Percentiles rank a stretch among this genome's conserved stretches.
phyloP scores from a whole-genome alignment of 2,888 invertebrate species.

The Drosophila subsilvestris region DNA sequence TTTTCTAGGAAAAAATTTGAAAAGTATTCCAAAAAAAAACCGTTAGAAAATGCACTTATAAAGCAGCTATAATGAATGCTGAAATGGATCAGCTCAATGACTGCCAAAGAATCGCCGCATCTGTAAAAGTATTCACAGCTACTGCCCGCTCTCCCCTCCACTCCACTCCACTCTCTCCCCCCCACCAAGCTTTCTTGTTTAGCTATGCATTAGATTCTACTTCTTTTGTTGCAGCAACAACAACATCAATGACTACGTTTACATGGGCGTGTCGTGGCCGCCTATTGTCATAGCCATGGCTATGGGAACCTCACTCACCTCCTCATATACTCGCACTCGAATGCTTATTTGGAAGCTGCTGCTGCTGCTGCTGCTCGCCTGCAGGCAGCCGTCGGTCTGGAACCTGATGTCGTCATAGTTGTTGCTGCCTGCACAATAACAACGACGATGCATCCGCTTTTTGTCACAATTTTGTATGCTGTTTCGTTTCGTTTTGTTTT shows the following conservation, averaged over 20 bases:
- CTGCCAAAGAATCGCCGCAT: background rate
- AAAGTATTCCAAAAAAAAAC: too few relatives aligned
- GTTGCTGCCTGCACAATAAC: conserved; percentile 57
- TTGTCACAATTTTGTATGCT: conserved; percentile 8
- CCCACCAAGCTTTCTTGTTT: conserved; percentile 41
- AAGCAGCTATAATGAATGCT: too few relatives aligned
- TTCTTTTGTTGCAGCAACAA: conserved; percentile 42
- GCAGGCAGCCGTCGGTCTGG: conserved; percentile 20
- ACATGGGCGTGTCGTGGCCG: conserved; percentile 44
- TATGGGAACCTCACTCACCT: conserved; percentile 14
- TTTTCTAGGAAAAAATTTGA: too few relatives aligned
- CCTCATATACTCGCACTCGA: background rate
- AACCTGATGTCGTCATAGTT: conserved; percentile 62
- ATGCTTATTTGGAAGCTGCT: conserved; percentile 7
- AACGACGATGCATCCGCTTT: conserved; percentile 51
- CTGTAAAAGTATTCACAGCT: background rate
- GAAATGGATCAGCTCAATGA: background rate
- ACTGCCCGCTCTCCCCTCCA: background rate
- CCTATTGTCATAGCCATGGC: conserved; percentile 27
- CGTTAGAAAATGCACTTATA: too few relatives aligned
- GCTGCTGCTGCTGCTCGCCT: background rate
- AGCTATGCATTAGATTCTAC: conserved; percentile 72
- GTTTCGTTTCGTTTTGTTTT: conserved; percentile 3
- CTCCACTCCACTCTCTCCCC: too few relatives aligned
- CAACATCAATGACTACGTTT: conserved; percentile 38